Evolutionary conservation across 2,113 vertebrate genomes (phyloP), one percentile per base, ranked within the genome.

Genomic region (Thalassoma bifasciatum): DNA sequence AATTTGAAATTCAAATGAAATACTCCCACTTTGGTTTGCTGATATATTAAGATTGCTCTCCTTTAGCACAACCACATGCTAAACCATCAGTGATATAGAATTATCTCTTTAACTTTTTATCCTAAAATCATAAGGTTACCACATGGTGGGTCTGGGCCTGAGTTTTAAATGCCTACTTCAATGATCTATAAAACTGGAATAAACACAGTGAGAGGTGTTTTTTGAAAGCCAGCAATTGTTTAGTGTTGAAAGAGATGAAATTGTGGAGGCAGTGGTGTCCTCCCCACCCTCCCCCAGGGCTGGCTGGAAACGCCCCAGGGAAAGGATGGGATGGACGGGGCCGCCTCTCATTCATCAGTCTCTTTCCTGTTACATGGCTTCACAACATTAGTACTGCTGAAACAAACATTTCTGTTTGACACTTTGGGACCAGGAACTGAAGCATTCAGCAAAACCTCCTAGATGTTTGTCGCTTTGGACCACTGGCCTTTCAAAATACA

Each of bases 1-100:
- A 95, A 98, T 97, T 95, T 97, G 95, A 98, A 97, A 97, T 96
- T 97, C 95, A 96, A 97, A 97, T 97, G 93, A 95, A 96, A 96
- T 93, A 94, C 92, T 91, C 93, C 88, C 86, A 89, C 89, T 93
- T 93, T 94, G 94, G 89, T 88, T 92, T 96, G 93, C 89, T 95
- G 94, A 95, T 95, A 92, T 85, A 68, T 79, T 64, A 50, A 47
- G 49, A 61, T 61, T 3, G 22, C 52, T 62, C 49, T 14, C 40
- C 59, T 68, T 75, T 77, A 30, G 30, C 30, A 30, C 30, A 3
- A 30, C 3, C 30, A 30, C 30, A 30, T 30, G 30, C 3, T 30
- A 6, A 30, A 72, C 61, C 57, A 66, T 50, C 50, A 61, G 66
- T 44, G 51, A 42, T 21, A 19, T 21, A 1, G 69, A 17, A 59